Percentiles rank a stretch among this genome's conserved stretches.
These are phyloP conservation scores for Listronotus bonariensis DNA, from an alignment of 1,140 invertebrate species.

Conservation along the genomic window DNA sequence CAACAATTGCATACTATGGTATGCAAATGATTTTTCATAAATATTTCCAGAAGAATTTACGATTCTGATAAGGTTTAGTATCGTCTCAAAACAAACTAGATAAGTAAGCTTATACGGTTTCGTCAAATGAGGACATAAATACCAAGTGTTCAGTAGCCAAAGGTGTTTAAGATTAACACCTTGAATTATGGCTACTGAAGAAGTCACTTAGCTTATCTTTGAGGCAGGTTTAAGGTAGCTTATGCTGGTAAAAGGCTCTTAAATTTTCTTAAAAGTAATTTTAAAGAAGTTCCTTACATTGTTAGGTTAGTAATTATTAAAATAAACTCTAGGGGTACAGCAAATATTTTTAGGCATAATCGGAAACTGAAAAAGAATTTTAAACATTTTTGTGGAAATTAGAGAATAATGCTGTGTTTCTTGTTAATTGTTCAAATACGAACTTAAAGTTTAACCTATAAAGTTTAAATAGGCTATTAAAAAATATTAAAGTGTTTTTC, in stretches of 20 bases:
- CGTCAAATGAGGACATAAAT: constrained; percentile 34
- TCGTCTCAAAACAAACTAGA: constrained; percentile 19
- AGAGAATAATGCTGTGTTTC: too few species aligned
- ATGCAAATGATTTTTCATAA: constrained; percentile 33
- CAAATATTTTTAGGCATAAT: too few species aligned
- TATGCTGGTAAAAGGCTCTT: constrained; percentile 31
- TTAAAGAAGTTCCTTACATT: too few species aligned
- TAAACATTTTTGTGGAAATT: too few species aligned
- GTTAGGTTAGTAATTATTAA: too few species aligned
- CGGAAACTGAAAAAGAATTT: too few species aligned
- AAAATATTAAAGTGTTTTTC: too few species aligned
- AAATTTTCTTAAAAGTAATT: constrained; percentile 27
- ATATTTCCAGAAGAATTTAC: constrained; percentile 30
- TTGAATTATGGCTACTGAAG: constrained; percentile 32
- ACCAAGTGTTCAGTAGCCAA: constrained; percentile 30
- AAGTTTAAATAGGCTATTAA: too few species aligned
- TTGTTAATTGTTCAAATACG: too few species aligned
- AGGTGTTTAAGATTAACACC: constrained; percentile 39
- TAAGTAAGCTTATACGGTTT: constrained; percentile 22
- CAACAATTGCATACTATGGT: constrained; percentile 30
- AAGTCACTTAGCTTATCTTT: constrained; percentile 38
- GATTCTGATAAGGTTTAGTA: constrained; percentile 20
- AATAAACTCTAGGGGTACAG: too few species aligned
- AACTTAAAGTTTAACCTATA: too few species aligned
- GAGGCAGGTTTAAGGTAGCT: constrained; percentile 17